Base-by-base conservation (phyloP, 2,888 invertebrate species). In the Lagria hirta region DNA sequence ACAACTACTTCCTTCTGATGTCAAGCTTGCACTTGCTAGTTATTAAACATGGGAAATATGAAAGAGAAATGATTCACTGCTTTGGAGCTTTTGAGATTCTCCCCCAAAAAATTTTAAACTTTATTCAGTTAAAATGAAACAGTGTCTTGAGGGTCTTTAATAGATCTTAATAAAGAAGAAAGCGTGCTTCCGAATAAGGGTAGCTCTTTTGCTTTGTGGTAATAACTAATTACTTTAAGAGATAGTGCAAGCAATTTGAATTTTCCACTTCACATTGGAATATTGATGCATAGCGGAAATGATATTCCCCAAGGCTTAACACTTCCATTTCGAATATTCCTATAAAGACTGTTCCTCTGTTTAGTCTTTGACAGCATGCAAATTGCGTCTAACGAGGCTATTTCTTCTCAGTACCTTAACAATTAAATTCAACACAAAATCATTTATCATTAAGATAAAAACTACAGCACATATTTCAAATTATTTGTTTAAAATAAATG, bases 1-100 rank as follows among this genome's bases (percentile, higher is more conserved):
- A 48, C 43, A 36, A 43, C 34, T 38, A 34, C 33, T 38, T 48
- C 43, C 35, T 47, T 43, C 48, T 43, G 38, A 42, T 47, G 47
- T 37, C 42, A 37, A 42, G 28, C 42, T 47, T 47, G 37, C 37
- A 47, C 47, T 47, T 42, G 42, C 37, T 47, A 37, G 33, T 47
- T 47, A 42, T 42, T 42, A 47, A 47, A 41, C 30, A 26, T 37
- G 33, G 35, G 18, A 34, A 43, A 43, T 43, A 43, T 43, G 43
- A 43, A 43, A 35, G 43, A 43, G 35, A 35, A n/a, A 43, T 29
- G 35, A 43, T 35, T 35, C 34, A 43, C 29, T 43, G 35, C 35
- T 29, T 35, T 22, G 29, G 26, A 18, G 27, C 10, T 38, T 29
- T 32, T 33, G 8, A 14, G 1, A 41, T 13, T 24, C 16, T 28